Evolutionary conservation across 2,797 vertebrate species (phyloP), one percentile per base, ranked within the genome.

Genomic region (Cossypha heuglini): DNA sequence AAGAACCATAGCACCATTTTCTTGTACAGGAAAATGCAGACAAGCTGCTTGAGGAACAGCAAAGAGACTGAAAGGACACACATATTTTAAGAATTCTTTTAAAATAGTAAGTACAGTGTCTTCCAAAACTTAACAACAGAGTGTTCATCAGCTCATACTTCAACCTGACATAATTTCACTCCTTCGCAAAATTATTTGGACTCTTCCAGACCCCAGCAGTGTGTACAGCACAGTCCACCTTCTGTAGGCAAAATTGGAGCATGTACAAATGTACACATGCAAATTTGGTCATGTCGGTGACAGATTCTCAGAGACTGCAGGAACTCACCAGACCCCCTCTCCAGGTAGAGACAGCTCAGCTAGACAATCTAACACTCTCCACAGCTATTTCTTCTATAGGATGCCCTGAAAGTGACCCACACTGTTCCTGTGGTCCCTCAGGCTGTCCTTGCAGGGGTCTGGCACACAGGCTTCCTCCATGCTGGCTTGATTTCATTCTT

Each of bases 251-350:
- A 55, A 90, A 63, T 3, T 26, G 45, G 3, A 55, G 31, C 25
- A 48, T 1, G 9, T 40, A 57, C 59, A 63, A 52, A 43, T 5
- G 8, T 12, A 13, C 10, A 17, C 6, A 1, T 59, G 55, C 18
- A n/a, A 18, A 35, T 24, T 19, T 63, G 15, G 4, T 61, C 14
- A 1, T 3, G 35, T 8, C 10, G 1, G 1, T 40, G 54, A 28
- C 49, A 57, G n/a, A 59, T 79, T 59, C 67, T 31, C 81, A 66
- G 51, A 22, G 46, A 29, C 18, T 0, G 0, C 3, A 6, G 17
- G 40, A 58, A 28, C 37, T 37, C 72, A 71, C 3, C 72, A 71
- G 45, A 37, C 5, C 26, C 28, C 6, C 6, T 58, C n/a, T 59
- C 7, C 33, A 40, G 24, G 24, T 19, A n/a, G 24, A 68, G 9